Evolutionary conservation across 1,140 invertebrate genomes (phyloP).

Genomic region (Psix sp.): DNA sequence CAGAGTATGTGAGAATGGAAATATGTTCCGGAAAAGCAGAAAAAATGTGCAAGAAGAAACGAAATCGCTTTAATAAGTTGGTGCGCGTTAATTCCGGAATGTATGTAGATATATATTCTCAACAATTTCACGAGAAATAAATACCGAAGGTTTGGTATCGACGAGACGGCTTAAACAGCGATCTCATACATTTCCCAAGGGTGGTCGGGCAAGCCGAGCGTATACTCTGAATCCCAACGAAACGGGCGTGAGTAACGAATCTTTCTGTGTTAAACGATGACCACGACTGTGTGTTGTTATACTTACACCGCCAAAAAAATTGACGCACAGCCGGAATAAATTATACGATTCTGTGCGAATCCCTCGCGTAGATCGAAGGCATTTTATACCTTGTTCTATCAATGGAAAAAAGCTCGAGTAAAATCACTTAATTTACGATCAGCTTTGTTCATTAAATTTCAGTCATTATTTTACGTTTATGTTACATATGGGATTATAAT

Average conservation of each 20-base stretch:
- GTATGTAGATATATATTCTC: conserved; percentile 52
- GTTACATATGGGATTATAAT: too few species aligned
- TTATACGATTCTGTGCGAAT: conserved; percentile 50
- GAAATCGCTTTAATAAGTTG: conserved; percentile 53
- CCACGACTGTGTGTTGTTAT: conserved; percentile 48
- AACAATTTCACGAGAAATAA: conserved; percentile 53
- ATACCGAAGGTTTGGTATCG: conserved; percentile 51
- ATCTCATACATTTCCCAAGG: conserved; percentile 58
- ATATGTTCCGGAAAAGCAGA: conserved; percentile 12
- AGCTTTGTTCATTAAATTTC: conserved; percentile 9
- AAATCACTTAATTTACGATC: conserved; percentile 36
- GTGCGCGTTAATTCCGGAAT: conserved; percentile 52
- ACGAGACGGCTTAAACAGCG: conserved; percentile 58
- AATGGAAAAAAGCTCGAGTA: conserved; percentile 28
- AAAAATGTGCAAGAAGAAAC: conserved; percentile 21
- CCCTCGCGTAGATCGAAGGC: conserved; percentile 53
- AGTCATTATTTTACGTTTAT: too few species aligned
- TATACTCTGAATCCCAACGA: conserved; percentile 44
- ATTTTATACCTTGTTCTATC: conserved; percentile 48
- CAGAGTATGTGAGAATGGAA: too few species aligned
- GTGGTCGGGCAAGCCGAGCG: conserved; percentile 42
- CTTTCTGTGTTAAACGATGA: conserved; percentile 60
- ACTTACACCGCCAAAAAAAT: conserved; percentile 52
- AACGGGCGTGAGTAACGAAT: conserved; percentile 59
- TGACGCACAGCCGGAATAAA: conserved; percentile 42